Evolutionary conservation across 2,797 vertebrate genomes (phyloP), one percentile per base, ranked within the genome.

Genomic region (Gallinago solitaria): DNA sequence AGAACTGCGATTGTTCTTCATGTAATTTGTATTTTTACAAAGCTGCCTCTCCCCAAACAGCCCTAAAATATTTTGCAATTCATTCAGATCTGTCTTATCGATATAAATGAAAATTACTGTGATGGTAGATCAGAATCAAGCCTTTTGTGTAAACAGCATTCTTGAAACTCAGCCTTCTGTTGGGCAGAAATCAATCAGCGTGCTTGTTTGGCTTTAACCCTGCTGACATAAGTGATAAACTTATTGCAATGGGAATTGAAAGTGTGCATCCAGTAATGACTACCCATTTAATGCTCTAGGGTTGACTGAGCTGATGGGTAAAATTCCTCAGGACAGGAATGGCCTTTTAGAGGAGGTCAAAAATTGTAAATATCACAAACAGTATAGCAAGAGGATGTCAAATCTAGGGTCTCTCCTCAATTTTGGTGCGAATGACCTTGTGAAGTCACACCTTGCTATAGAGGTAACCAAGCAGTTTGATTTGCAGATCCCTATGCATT

Each of bases 171-270:
- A 91, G 76, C 76, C 63, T 90, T 79, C 70, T 93, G 73, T 79
- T 91, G 74, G 83, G 87, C 85, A 95, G 91, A 90, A 93, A 91
- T 93, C 94, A 95, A 81, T 93, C 93, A 88, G 71, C 37, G 9
- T 69, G 83, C 61, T 68, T 95, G 82, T 91, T 91, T 91, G 89
- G 73, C 76, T 89, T 71, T 90, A 95, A 90, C 87, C 65, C 65
- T 88, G 57, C 82, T 94, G 91, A 90, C 91, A 86, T 37, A 94
- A 93, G 83, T 69, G 86, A 94, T 94, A 93, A 86, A 83, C 37
- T 47, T 75, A 77, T 8, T 81, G 61, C 50, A 51, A 41, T 65
- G 69, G 60, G 65, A 85, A 78, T 8, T 77, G 53, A 86, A 57
- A 92, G 45, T 7, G 16, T 68, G 73, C 32, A 81, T 83, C 73